Conservation (phyloP, 2,888 invertebrate genomes). For the Eupeodes luniger region DNA sequence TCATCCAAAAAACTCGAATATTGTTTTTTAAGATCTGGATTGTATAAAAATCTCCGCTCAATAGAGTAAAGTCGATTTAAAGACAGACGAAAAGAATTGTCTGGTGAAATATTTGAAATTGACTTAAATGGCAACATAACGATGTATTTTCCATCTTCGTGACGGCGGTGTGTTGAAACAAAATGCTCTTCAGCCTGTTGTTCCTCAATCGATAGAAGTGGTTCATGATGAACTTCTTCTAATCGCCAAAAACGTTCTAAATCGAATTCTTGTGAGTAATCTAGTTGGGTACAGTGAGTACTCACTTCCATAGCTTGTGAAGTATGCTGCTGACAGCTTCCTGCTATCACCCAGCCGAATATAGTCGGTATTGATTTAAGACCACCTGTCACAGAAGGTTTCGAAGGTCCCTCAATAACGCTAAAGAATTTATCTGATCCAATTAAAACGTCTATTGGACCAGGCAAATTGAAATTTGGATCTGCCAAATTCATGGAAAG, state of each 20-base stretch:
- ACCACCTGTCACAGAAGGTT: background rate
- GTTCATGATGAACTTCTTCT: slow-evolving; percentile 5
- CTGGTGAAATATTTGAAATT: background rate
- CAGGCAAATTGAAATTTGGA: background rate
- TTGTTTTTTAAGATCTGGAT: background rate
- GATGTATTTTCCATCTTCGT: background rate
- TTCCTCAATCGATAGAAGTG: no score
- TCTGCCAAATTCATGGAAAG: background rate
- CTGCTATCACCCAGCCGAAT: background rate
- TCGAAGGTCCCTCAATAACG: background rate
- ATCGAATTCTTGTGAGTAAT: background rate
- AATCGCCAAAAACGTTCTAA: background rate
- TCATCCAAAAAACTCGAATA: background rate
- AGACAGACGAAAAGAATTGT: background rate
- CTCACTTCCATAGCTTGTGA: background rate
- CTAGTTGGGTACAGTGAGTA: background rate
- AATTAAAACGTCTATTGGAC: background rate
- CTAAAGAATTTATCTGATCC: background rate
- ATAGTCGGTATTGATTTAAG: background rate
- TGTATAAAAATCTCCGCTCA: background rate
- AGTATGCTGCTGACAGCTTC: background rate
- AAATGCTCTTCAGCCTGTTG: background rate
- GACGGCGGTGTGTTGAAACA: background rate
- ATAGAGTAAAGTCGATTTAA: background rate
- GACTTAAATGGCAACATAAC: background rate